These are phyloP conservation scores for Biston stratarius DNA, from an alignment of 2,888 invertebrate species.

Conservation along the genomic window DNA sequence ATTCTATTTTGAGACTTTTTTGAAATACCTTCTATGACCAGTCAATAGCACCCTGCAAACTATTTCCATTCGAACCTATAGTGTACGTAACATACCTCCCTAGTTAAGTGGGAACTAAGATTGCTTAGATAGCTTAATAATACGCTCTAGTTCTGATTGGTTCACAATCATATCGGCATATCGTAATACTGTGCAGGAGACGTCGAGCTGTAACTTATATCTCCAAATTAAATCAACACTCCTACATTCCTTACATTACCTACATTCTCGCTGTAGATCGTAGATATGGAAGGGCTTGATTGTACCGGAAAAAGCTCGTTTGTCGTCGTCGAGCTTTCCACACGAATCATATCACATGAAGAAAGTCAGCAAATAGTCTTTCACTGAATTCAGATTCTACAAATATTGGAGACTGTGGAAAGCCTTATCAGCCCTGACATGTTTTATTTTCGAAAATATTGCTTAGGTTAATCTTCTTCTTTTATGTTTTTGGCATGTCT, in stretches of 20 bases:
- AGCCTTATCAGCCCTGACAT: too few species aligned
- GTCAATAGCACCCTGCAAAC: background rate
- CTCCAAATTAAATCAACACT: conserved; percentile 6
- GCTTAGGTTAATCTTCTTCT: too few species aligned
- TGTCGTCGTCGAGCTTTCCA: conserved; percentile 10
- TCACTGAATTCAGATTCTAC: conserved; percentile 3
- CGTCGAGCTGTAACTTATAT: conserved; percentile 5
- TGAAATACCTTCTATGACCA: too few species aligned
- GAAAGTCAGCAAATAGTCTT: conserved; percentile 7
- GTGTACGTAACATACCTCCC: background rate
- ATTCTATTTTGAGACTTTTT: too few species aligned
- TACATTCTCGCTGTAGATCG: conserved; percentile 4
- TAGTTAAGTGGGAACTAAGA: background rate
- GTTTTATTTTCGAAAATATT: too few species aligned
- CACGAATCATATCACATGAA: conserved; percentile 13
- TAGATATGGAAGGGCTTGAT: conserved; percentile 10
- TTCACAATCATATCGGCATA: background rate
- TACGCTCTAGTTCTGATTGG: conserved; percentile 11
- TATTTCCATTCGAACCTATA: background rate
- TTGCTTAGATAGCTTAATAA: background rate
- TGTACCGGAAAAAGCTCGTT: conserved; percentile 23
- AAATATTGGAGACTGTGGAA: conserved; percentile 5
- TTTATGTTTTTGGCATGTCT: too few species aligned
- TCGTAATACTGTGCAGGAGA: background rate
- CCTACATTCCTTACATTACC: conserved; percentile 9